A percentile compares a stretch with the other conserved stretches of the same genome.
Conservation (phyloP, 2,797 vertebrate genomes). For the Sus cebifrons region DNA sequence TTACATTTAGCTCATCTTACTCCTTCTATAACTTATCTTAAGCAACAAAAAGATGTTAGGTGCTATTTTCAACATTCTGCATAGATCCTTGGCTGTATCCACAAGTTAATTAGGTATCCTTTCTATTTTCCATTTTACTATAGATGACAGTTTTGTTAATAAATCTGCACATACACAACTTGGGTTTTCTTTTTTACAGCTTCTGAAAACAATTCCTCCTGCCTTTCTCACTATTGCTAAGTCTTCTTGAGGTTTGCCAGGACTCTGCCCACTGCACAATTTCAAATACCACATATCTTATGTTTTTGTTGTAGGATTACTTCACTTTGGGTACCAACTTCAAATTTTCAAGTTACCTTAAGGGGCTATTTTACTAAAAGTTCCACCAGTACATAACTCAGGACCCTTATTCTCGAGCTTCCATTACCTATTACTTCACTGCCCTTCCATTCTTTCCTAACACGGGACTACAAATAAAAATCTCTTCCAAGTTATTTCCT, state of each 20-base stretch:
- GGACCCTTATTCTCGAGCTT: background rate
- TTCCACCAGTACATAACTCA: background rate
- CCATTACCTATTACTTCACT: background rate
- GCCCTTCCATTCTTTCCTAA: background rate
- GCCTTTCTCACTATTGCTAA: background rate
- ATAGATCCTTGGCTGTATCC: background rate
- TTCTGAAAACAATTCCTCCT: background rate
- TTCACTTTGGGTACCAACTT: background rate
- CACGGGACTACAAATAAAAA: constrained; percentile 45
- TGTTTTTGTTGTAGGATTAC: background rate
- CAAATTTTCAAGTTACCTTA: constrained; percentile 4
- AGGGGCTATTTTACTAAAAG: background rate
- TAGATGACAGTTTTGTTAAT: constrained; percentile 58
- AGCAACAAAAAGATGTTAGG: background rate
- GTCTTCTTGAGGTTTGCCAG: background rate
- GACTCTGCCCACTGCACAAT: background rate
- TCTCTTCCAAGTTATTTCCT: constrained; percentile 35
- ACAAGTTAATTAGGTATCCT: constrained; percentile 43
- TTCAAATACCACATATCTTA: background rate
- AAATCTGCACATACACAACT: background rate
- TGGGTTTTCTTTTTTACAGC: background rate
- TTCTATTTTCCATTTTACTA: constrained; percentile 46
- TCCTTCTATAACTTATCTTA: background rate
- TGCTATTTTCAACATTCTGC: background rate
- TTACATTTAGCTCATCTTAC: constrained; percentile 30